phyloP scores from a whole-genome alignment of 2,797 vertebrate species.

The Coregonus ussuriensis region DNA sequence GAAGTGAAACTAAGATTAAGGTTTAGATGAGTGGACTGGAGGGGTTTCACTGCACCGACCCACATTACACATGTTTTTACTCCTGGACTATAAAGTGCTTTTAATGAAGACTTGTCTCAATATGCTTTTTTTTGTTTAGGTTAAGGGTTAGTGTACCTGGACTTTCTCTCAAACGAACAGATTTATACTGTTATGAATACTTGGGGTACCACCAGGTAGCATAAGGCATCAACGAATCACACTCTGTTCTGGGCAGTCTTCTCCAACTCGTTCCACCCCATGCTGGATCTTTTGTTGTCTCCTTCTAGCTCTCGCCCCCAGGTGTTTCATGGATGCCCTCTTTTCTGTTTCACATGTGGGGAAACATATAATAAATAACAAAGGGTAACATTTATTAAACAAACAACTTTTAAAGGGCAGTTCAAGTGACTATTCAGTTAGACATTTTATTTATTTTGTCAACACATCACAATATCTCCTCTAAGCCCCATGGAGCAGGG shows the following conservation, averaged over 20 bases:
- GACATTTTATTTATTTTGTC: neutral
- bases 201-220: too few relatives aligned
- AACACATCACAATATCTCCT: neutral
- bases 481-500: neutral
- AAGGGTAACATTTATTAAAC: neutral
- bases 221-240: too few relatives aligned
- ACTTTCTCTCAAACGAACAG: neutral
- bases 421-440: neutral
- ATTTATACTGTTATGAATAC: too few relatives aligned
- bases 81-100: neutral
- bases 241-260: too few relatives aligned
- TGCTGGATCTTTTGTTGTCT: too few relatives aligned
- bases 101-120: neutral
- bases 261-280: too few relatives aligned
- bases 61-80: neutral
- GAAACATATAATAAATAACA: too few relatives aligned
- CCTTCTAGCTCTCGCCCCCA: too few relatives aligned
- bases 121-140: neutral
- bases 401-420: neutral
- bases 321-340: too few relatives aligned
- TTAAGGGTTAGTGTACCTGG: neutral
- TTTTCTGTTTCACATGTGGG: too few relatives aligned
- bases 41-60: neutral
- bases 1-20: constrained; percentile 21
- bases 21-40: neutral